Conservation (phyloP, 2,113 vertebrate species). For the Elephas maximus region DNA sequence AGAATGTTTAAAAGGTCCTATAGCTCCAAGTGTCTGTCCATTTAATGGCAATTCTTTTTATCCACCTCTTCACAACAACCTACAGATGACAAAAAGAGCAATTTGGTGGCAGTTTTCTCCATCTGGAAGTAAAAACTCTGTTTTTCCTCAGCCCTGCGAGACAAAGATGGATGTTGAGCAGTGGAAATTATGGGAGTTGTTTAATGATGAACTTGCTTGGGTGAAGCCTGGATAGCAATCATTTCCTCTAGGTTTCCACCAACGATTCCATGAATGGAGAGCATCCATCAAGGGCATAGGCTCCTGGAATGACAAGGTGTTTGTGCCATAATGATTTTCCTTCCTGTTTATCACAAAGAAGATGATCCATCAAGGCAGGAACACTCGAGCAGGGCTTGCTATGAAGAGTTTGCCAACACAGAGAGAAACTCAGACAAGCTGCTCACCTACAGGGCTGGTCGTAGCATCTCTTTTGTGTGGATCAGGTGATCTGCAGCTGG, state of each 20-base stretch:
- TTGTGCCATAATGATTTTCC: slow-evolving; percentile 83
- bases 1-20: no score
- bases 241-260: slow-evolving; percentile 77
- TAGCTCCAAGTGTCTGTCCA: not conserved
- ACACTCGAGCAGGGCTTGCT: not conserved
- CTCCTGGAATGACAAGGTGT: slow-evolving; percentile 73
- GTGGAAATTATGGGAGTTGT: slow-evolving; percentile 59
- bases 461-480: fast-evolving
- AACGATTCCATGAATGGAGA: slow-evolving; percentile 65
- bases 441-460: not conserved
- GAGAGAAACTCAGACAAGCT: not conserved
- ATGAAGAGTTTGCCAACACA: not conserved
- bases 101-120: not conserved
- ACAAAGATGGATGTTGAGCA: slow-evolving; percentile 64
- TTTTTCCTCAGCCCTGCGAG: not conserved
- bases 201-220: slow-evolving; percentile 75
- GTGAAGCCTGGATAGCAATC: slow-evolving; percentile 72
- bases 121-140: slow-evolving; percentile 49
- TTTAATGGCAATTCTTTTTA: not conserved
- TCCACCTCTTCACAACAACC: not conserved
- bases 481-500: not conserved
- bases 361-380: slow-evolving; percentile 70
- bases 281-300: slow-evolving; percentile 80
- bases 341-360: slow-evolving; percentile 80
- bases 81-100: not conserved